These are phyloP conservation scores for Brachyhypopomus occidentalis DNA, from an alignment of 2,113 vertebrate species.

Conservation along the genomic window DNA sequence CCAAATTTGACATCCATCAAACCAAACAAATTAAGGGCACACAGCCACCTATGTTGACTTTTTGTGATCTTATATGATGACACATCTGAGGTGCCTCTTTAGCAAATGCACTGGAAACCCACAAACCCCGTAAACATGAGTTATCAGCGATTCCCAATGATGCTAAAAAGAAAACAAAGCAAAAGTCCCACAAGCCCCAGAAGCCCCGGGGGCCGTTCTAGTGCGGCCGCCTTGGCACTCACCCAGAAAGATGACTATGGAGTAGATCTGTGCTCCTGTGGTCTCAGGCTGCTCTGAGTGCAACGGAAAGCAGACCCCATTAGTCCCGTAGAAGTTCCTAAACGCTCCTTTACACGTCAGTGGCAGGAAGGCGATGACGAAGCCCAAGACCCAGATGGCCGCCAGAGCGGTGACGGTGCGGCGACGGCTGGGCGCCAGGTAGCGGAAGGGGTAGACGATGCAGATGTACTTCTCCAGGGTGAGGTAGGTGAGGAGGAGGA, in stretches of 20 bases:
- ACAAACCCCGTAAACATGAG: too few species aligned
- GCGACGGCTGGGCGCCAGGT: conserved; percentile 85
- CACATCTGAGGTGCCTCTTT: neutral
- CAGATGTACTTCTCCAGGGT: conserved; percentile 97
- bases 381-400: conserved; percentile 90
- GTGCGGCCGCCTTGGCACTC: conserved; percentile 52
- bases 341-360: conserved; percentile 87
- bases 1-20: conserved; percentile 26
- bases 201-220: too few species aligned
- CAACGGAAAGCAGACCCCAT: conserved; percentile 94
- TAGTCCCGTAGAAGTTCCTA: conserved; percentile 94
- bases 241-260: conserved; percentile 95
- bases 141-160: too few species aligned
- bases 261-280: conserved; percentile 88
- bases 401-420: conserved; percentile 85
- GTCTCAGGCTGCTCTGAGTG: conserved; percentile 92
- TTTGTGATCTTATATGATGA: neutral
- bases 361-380: conserved; percentile 87
- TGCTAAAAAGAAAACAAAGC: too few species aligned
- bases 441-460: conserved; percentile 95
- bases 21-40: conserved; percentile 35
- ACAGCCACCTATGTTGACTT: neutral
- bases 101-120: too few species aligned
- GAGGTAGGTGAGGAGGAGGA: conserved; percentile 92
- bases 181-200: too few species aligned